phyloP scores from a whole-genome alignment of 2,888 invertebrate species.

The Hetaerina titia region DNA sequence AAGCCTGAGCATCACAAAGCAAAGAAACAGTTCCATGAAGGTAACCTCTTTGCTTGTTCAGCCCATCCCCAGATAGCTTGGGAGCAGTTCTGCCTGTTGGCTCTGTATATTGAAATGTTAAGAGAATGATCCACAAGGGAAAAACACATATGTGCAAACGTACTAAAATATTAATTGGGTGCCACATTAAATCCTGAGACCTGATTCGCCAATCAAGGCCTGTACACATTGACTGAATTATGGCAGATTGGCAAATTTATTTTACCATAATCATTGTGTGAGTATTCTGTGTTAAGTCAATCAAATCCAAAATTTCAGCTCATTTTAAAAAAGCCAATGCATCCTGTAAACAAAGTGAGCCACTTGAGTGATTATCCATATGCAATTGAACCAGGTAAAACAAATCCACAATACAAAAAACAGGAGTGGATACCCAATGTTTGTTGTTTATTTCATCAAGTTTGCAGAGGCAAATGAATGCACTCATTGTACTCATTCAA shows the following conservation, averaged over 20 bases:
- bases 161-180: not conserved
- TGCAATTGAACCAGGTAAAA: too few relatives aligned
- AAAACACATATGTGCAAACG: not conserved
- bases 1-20: slow-evolving; percentile 80
- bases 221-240: not conserved
- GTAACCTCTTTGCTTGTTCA: slow-evolving; percentile 74
- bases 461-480: too few relatives aligned
- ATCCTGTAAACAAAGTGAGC: too few relatives aligned
- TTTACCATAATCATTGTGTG: too few relatives aligned
- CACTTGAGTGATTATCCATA: too few relatives aligned
- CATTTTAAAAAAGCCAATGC: too few relatives aligned
- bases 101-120: slow-evolving; percentile 73
- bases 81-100: slow-evolving; percentile 77
- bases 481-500: not conserved
- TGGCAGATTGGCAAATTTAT: not conserved
- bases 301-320: too few relatives aligned
- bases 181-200: not conserved
- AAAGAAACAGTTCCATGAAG: slow-evolving; percentile 73
- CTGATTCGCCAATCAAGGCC: not conserved
- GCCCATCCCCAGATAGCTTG: slow-evolving; percentile 77
- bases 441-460: too few relatives aligned
- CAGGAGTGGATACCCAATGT: too few relatives aligned
- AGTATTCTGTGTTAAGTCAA: too few relatives aligned
- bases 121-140: slow-evolving; percentile 22
- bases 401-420: too few relatives aligned